phyloP scores from a whole-genome alignment of 2,797 vertebrate species.

The Rallus crepitans region DNA sequence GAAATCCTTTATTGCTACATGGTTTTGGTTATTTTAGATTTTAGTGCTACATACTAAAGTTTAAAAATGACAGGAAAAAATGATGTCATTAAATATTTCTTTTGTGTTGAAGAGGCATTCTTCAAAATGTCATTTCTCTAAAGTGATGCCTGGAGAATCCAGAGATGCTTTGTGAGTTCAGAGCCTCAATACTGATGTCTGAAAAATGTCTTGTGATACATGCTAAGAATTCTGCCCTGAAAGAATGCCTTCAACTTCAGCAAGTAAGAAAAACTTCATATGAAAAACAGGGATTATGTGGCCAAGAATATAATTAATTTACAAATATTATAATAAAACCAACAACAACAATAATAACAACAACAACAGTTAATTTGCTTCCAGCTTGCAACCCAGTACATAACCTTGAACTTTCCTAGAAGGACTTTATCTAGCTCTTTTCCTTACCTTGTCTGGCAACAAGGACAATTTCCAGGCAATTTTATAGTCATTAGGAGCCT shows the following conservation, averaged over 20 bases:
- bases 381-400: not conserved
- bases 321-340: not conserved
- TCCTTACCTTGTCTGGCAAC: not conserved
- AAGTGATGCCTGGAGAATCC: not conserved
- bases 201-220: not conserved
- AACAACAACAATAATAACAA: too few species aligned
- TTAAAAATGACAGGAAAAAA: not conserved
- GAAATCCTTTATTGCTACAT: conserved; percentile 20
- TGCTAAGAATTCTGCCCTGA: not conserved
- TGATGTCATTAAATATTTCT: not conserved
- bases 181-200: not conserved
- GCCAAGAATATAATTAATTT: not conserved
- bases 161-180: not conserved
- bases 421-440: not conserved
- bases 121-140: conserved; percentile 13
- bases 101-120: not conserved
- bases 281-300: not conserved
- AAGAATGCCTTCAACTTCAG: not conserved
- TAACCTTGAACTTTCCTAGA: not conserved
- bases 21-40: not conserved
- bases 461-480: not conserved
- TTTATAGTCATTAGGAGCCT: not conserved
- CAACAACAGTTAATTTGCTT: too few species aligned
- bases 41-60: not conserved
- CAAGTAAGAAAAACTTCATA: not conserved